Evolutionary conservation across 2,888 invertebrate species (phyloP).

Genomic region (Brachylomia viminalis): DNA sequence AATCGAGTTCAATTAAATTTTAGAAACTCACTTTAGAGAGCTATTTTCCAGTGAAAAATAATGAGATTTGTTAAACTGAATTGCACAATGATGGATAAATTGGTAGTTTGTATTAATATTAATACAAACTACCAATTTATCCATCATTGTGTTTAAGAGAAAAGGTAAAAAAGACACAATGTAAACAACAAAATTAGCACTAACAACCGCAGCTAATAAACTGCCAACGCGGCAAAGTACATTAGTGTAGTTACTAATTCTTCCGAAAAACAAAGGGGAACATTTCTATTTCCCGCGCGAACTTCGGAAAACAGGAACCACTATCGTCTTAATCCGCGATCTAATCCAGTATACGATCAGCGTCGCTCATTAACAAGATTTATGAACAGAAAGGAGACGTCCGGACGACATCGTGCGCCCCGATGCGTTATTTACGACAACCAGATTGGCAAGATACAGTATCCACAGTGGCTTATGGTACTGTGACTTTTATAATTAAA

Average conservation of each 20-base stretch:
- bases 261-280: conserved; percentile 59
- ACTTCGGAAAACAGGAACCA: conserved; percentile 67
- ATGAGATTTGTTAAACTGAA: conserved; percentile 44
- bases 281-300: conserved; percentile 63
- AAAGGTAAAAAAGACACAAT: neutral
- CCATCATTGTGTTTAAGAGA: neutral
- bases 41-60: conserved; percentile 45
- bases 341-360: conserved; percentile 85
- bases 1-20: conserved; percentile 68
- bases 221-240: conserved; percentile 46
- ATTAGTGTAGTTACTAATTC: conserved; percentile 56
- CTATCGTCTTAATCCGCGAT: conserved; percentile 74
- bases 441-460: conserved; percentile 82
- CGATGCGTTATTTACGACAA: conserved; percentile 85
- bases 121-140: neutral
- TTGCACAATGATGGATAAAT: too few species aligned
- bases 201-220: conserved; percentile 47
- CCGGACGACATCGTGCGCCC: conserved; percentile 81
- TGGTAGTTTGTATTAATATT: too few species aligned
- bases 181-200: conserved; percentile 43
- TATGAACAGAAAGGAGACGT: conserved; percentile 86
- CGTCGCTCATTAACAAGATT: conserved; percentile 89
- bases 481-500: conserved; percentile 69
- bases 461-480: conserved; percentile 65
- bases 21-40: conserved; percentile 51